Conservation (phyloP, 2,113 vertebrate genomes). For the Menura novaehollandiae region DNA sequence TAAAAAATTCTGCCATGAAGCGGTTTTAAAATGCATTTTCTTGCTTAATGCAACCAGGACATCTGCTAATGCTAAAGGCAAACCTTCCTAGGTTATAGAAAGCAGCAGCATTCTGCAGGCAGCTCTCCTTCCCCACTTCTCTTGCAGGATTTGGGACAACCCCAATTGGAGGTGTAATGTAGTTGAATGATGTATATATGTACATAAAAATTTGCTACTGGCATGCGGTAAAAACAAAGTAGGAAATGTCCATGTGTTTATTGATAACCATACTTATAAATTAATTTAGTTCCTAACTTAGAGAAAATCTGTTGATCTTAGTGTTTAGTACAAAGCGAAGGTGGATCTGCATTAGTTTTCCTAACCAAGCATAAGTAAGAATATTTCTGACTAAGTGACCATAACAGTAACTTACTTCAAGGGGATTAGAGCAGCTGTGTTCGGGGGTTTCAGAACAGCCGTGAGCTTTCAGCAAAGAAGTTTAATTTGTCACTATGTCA, state of each 20-base stretch:
- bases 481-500: conserved; percentile 41
- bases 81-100: not conserved
- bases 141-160: not conserved
- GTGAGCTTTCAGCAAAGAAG: not conserved
- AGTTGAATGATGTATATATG: not conserved
- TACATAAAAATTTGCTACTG: not conserved
- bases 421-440: not conserved
- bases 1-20: not conserved
- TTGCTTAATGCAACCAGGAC: not conserved
- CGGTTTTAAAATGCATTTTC: not conserved
- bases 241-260: not conserved
- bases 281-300: not conserved
- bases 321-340: not conserved
- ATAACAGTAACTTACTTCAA: not conserved
- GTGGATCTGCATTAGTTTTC: not conserved
- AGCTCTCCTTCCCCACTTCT: not conserved
- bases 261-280: not conserved
- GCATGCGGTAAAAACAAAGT: not conserved
- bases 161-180: not conserved
- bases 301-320: not conserved
- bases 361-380: not conserved
- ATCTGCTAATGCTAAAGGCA: not conserved
- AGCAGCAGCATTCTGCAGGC: not conserved
- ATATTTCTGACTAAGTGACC: not conserved
- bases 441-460: conserved; percentile 26